Evolutionary conservation across 2,113 vertebrate species (phyloP).

Genomic region (Daubentonia madagascariensis): DNA sequence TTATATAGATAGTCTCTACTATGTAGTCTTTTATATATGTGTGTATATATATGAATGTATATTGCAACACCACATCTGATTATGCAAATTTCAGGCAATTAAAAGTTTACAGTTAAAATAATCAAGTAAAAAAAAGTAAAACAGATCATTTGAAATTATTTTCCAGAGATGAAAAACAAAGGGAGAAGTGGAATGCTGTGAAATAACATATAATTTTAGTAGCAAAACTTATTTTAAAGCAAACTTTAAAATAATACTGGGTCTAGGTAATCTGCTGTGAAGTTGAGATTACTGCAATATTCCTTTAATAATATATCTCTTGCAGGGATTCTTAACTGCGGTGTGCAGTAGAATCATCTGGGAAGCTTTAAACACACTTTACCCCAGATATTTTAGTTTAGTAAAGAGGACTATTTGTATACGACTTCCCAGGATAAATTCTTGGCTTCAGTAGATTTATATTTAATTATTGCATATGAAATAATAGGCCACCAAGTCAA

Average conservation of each 20-base stretch:
- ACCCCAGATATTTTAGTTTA: neutral
- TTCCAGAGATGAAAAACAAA: neutral
- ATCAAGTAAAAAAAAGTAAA: neutral
- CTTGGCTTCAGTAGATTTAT: neutral
- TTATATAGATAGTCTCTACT: neutral
- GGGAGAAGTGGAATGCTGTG: neutral
- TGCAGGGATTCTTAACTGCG: neutral
- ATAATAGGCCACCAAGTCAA: neutral
- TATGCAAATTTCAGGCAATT: slow-evolving; percentile 22
- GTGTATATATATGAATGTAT: neutral
- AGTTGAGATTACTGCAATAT: neutral
- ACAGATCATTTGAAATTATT: neutral
- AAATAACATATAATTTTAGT: neutral
- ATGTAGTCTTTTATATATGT: neutral
- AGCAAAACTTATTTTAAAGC: neutral
- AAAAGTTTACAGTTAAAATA: neutral
- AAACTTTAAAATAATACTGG: slow-evolving; percentile 4
- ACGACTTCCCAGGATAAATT: neutral
- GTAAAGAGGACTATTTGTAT: neutral
- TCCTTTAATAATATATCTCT: neutral
- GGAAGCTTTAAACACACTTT: neutral
- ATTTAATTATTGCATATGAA: neutral
- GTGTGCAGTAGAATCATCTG: neutral
- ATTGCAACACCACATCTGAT: neutral
- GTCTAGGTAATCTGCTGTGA: neutral